Conservation (phyloP, 2,113 vertebrate genomes). For the Leptobrachium leishanense region DNA sequence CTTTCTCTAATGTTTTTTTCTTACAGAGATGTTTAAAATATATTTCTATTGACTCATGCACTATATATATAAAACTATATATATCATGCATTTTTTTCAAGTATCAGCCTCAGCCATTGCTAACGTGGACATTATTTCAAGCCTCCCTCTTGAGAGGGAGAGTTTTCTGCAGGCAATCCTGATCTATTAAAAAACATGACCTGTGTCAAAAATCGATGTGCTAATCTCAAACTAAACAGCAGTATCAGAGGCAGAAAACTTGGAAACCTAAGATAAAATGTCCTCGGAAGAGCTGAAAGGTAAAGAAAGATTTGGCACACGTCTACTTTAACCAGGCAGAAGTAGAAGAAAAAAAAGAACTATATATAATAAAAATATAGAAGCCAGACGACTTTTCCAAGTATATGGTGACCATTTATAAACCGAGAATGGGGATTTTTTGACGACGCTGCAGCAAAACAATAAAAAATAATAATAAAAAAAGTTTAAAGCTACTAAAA, state of each 20-base stretch:
- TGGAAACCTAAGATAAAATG: slow-evolving; percentile 64
- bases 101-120: slow-evolving; percentile 22
- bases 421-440: slow-evolving; percentile 24
- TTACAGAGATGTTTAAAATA: not conserved
- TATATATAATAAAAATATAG: slow-evolving; percentile 25
- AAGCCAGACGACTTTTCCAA: slow-evolving; percentile 42
- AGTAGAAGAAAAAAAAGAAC: too few species aligned
- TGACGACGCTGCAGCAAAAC: slow-evolving; percentile 21
- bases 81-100: too few species aligned
- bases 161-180: slow-evolving; percentile 60
- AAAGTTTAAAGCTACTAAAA: too few species aligned
- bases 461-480: slow-evolving; percentile 34
- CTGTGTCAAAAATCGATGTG: slow-evolving; percentile 74
- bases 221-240: slow-evolving; percentile 72
- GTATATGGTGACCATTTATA: slow-evolving; percentile 47
- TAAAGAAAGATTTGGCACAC: slow-evolving; percentile 36
- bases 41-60: too few species aligned
- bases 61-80: too few species aligned
- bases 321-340: slow-evolving; percentile 37
- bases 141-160: slow-evolving; percentile 42
- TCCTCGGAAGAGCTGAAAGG: slow-evolving; percentile 52
- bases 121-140: slow-evolving; percentile 41
- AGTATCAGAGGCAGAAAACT: slow-evolving; percentile 66
- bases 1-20: not conserved
- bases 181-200: slow-evolving; percentile 72